phyloP scores from a whole-genome alignment of 2,888 invertebrate genomes.

The Phlogophora meticulosa region DNA sequence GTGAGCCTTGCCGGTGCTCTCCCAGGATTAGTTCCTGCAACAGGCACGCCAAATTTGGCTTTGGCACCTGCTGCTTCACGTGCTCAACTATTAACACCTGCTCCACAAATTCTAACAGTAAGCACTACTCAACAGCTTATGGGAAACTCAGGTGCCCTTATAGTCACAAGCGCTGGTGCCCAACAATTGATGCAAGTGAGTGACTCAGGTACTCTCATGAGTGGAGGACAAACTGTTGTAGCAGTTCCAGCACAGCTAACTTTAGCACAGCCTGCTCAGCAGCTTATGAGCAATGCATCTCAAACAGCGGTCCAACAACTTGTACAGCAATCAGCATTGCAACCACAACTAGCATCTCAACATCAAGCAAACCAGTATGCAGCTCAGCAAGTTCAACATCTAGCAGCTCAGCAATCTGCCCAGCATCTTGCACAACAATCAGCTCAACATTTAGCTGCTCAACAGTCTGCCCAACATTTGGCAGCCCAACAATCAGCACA shows the following conservation, averaged over 20 bases:
- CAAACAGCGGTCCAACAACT: slow-evolving; percentile 87
- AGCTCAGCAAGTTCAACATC: slow-evolving; percentile 83
- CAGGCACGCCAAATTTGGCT: slow-evolving; percentile 83
- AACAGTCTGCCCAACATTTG: slow-evolving; percentile 78
- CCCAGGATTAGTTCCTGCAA: slow-evolving; percentile 84
- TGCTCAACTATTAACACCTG: slow-evolving; percentile 87
- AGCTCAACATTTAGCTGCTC: slow-evolving; percentile 78
- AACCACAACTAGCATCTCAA: slow-evolving; percentile 82
- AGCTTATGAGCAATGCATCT: slow-evolving; percentile 84
- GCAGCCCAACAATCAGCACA: slow-evolving; percentile 82
- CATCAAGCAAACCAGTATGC: slow-evolving; percentile 85
- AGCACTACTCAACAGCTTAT: slow-evolving; percentile 88
- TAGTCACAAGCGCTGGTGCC: slow-evolving; percentile 89
- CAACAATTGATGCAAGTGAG: slow-evolving; percentile 90
- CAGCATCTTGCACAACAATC: slow-evolving; percentile 79
- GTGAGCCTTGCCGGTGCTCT: slow-evolving; percentile 86
- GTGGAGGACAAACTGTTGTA: slow-evolving; percentile 88
- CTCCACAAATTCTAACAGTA: slow-evolving; percentile 87
- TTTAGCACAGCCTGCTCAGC: slow-evolving; percentile 83
- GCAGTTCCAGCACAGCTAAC: slow-evolving; percentile 88
- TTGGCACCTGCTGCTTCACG: slow-evolving; percentile 86
- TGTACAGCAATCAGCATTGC: slow-evolving; percentile 84
- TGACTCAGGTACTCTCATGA: slow-evolving; percentile 88
- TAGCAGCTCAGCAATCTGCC: slow-evolving; percentile 80
- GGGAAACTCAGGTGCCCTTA: slow-evolving; percentile 87